Percentiles rank a stretch among this genome's conserved stretches.
Evolutionary conservation across 2,113 vertebrate species (phyloP).

Genomic region (Taxidea taxus): DNA sequence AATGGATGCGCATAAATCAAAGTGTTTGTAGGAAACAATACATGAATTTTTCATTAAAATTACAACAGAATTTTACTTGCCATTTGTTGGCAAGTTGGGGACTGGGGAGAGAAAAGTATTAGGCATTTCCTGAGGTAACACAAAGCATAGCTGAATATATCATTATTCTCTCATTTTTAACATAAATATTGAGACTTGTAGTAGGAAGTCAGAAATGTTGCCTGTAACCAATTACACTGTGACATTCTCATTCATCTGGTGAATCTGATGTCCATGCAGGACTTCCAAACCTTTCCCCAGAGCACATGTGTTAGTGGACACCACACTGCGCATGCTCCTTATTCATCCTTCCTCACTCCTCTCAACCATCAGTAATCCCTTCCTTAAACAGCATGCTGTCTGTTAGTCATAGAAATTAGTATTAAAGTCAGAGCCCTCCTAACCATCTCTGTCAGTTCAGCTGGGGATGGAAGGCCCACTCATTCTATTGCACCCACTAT

Average conservation of each 20-base stretch:
- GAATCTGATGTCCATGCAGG: not conserved
- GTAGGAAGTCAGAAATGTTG: not conserved
- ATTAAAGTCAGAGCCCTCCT: not conserved
- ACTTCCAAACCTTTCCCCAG: not conserved
- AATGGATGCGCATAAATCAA: not conserved
- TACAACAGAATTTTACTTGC: constrained; percentile 19
- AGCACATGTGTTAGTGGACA: not conserved
- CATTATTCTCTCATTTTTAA: constrained; percentile 26
- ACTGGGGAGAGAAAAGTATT: not conserved
- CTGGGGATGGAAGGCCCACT: not conserved
- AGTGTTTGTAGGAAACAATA: constrained; percentile 21
- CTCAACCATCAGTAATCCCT: not conserved
- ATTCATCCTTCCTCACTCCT: not conserved
- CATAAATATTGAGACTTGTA: not conserved
- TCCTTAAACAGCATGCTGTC: not conserved
- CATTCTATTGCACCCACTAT: not conserved
- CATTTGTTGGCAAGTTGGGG: not conserved
- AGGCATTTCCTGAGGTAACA: not conserved
- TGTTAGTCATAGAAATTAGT: not conserved
- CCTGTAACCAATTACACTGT: not conserved
- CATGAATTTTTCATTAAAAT: not conserved
- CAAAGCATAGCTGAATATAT: constrained; percentile 16
- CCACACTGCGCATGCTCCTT: not conserved
- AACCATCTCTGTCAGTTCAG: not conserved
- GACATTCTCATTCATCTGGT: not conserved